Evolutionary conservation across 2,888 invertebrate genomes (phyloP).

Genomic region (Drosophila prostipennis): DNA sequence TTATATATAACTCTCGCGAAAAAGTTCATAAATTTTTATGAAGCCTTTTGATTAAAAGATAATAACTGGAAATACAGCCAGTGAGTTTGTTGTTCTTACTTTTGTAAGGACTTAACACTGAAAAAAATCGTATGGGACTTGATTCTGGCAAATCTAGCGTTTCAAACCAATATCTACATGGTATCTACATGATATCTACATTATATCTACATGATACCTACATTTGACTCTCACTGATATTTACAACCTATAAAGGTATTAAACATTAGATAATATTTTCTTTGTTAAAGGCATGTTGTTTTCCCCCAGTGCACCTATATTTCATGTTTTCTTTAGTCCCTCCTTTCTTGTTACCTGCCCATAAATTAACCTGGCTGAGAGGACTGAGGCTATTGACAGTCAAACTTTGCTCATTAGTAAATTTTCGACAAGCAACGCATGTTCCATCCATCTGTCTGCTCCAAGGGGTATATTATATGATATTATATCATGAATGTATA

Average conservation of each 20-base stretch:
- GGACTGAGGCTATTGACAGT: constrained; percentile 23
- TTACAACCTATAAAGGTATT: not conserved
- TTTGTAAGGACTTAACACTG: not conserved
- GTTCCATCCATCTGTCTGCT: constrained; percentile 29
- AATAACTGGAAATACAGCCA: constrained; percentile 40
- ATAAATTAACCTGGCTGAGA: constrained; percentile 49
- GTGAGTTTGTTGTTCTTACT: constrained; percentile 3
- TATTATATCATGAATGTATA: not conserved
- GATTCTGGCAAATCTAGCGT: no score
- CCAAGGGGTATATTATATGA: constrained; percentile 7
- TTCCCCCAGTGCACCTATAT: constrained; percentile 20
- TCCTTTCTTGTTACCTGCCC: constrained; percentile 46
- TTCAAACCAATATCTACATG: no score
- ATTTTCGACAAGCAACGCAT: constrained; percentile 54
- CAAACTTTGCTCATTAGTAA: constrained; percentile 75
- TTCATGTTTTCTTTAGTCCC: constrained; percentile 24
- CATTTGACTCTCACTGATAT: no score
- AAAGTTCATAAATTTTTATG: constrained; percentile 71
- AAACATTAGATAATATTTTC: not conserved
- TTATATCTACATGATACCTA: no score
- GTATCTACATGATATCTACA: no score
- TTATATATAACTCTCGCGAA: constrained; percentile 29
- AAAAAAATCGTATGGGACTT: not conserved
- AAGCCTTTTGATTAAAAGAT: constrained; percentile 60
- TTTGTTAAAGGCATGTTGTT: not conserved